These are phyloP conservation scores for Drosophila aldrichi DNA, from an alignment of 2,888 invertebrate genomes.

Conservation along the genomic window DNA sequence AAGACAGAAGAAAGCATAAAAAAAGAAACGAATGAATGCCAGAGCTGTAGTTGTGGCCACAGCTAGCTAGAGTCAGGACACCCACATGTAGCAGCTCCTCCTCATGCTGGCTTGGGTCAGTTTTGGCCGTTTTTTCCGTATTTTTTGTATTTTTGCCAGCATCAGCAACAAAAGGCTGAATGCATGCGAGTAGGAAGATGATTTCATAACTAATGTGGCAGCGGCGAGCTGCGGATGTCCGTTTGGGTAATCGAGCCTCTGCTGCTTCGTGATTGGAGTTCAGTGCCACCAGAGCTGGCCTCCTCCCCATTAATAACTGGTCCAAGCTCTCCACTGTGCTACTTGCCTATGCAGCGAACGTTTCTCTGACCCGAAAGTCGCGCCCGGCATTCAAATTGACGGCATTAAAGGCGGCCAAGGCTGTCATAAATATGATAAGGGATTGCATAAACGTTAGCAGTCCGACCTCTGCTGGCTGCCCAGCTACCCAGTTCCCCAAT, in stretches of 20 bases:
- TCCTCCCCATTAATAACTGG: slow-evolving; percentile 47
- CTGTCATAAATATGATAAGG: slow-evolving; percentile 79
- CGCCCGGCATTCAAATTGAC: slow-evolving; percentile 76
- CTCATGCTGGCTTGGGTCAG: slow-evolving; percentile 14
- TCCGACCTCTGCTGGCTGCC: slow-evolving; percentile 5
- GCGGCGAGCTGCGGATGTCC: slow-evolving; percentile 55
- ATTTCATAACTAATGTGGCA: slow-evolving; percentile 51
- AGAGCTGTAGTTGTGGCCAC: slow-evolving; percentile 27
- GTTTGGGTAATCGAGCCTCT: slow-evolving; percentile 49
- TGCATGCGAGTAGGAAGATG: slow-evolving; percentile 34
- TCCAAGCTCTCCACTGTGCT: slow-evolving; percentile 41
- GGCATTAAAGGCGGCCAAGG: slow-evolving; percentile 44
- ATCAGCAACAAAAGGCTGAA: slow-evolving; percentile 48
- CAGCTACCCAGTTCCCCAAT: not conserved
- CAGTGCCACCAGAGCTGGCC: slow-evolving; percentile 16
- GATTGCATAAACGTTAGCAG: slow-evolving; percentile 35
- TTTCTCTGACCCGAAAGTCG: slow-evolving; percentile 42
- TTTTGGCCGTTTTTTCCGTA: slow-evolving; percentile 22
- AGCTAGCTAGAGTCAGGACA: slow-evolving; percentile 30
- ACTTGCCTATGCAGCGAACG: slow-evolving; percentile 67
- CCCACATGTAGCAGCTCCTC: slow-evolving; percentile 13
- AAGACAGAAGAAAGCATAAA: slow-evolving; percentile 6
- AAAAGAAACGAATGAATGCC: slow-evolving; percentile 8
- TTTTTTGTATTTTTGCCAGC: slow-evolving; percentile 35
- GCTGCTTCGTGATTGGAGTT: slow-evolving; percentile 52